Evolutionary conservation across 2,797 vertebrate genomes (phyloP).

Genomic region (Parotocinclus haroldoi): DNA sequence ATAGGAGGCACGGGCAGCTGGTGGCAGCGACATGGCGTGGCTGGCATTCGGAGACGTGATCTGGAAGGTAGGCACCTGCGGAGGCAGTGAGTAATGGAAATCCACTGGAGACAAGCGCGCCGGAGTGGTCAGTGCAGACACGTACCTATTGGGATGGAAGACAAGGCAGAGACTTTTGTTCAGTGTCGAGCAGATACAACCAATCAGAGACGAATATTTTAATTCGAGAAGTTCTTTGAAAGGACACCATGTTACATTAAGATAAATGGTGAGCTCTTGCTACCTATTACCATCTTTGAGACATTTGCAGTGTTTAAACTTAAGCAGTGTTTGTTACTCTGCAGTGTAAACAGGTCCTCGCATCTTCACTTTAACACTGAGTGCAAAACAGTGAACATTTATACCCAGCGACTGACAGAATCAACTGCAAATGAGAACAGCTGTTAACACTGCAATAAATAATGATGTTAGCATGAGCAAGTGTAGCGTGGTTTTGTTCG

Average conservation of each 20-base stretch:
- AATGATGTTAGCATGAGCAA: slow-evolving; percentile 24
- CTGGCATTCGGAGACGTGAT: slow-evolving; percentile 93
- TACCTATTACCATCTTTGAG: background rate
- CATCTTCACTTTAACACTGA: slow-evolving; percentile 27
- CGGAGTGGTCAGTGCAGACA: slow-evolving; percentile 95
- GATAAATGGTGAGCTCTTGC: no score
- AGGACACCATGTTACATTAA: background rate
- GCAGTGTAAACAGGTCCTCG: slow-evolving; percentile 23
- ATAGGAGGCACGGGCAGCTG: slow-evolving; percentile 84
- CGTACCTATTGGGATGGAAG: slow-evolving; percentile 75
- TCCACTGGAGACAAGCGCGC: slow-evolving; percentile 93
- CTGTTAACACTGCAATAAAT: slow-evolving; percentile 12
- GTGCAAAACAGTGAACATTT: slow-evolving; percentile 40
- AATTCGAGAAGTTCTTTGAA: background rate
- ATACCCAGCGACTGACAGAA: slow-evolving; percentile 28
- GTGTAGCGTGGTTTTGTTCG: slow-evolving; percentile 8
- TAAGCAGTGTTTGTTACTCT: slow-evolving; percentile 19
- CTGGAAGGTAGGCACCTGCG: slow-evolving; percentile 95
- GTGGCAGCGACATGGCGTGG: slow-evolving; percentile 89
- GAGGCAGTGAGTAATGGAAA: slow-evolving; percentile 92
- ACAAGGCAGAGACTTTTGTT: slow-evolving; percentile 6
- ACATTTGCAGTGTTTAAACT: slow-evolving; percentile 10
- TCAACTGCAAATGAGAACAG: slow-evolving; percentile 32
- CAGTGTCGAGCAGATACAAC: no score
- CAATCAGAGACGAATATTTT: no score